Evolutionary conservation across 2,113 vertebrate species (phyloP).

Genomic region (Chauna torquata): DNA sequence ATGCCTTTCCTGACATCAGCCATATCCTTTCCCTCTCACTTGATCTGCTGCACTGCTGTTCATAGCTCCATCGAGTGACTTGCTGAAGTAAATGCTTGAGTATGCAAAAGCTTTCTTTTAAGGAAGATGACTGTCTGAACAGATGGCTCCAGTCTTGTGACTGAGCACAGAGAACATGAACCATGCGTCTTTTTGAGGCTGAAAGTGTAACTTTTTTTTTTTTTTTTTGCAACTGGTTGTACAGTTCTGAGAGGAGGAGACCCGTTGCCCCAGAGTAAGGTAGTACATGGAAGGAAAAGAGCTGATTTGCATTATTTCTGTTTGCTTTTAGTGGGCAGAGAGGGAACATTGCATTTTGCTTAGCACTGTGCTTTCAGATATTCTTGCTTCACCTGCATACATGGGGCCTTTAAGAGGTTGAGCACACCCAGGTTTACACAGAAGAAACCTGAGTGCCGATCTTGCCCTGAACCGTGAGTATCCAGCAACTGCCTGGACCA

Average conservation of each 20-base stretch:
- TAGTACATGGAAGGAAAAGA: background rate
- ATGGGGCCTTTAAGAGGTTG: background rate
- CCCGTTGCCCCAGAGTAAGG: background rate
- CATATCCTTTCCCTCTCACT: background rate
- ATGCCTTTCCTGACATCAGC: background rate
- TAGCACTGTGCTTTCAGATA: background rate
- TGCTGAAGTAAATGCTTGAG: background rate
- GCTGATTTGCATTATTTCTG: background rate
- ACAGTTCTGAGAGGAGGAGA: background rate
- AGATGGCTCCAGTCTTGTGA: background rate
- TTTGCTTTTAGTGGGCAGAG: background rate
- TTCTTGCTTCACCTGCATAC: background rate
- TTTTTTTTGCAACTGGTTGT: background rate
- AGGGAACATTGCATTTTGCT: background rate
- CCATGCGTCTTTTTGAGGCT: background rate
- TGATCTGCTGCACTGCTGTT: background rate
- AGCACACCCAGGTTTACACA: background rate
- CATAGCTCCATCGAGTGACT: background rate
- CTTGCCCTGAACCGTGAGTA: background rate
- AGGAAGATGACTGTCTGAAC: background rate
- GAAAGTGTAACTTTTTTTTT: background rate
- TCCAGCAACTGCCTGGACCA: background rate
- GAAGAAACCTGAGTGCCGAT: background rate
- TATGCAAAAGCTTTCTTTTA: background rate
- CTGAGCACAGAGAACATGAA: background rate